Evolutionary conservation across 2,797 vertebrate species (phyloP).

Genomic region (Tolypeutes matacus): DNA sequence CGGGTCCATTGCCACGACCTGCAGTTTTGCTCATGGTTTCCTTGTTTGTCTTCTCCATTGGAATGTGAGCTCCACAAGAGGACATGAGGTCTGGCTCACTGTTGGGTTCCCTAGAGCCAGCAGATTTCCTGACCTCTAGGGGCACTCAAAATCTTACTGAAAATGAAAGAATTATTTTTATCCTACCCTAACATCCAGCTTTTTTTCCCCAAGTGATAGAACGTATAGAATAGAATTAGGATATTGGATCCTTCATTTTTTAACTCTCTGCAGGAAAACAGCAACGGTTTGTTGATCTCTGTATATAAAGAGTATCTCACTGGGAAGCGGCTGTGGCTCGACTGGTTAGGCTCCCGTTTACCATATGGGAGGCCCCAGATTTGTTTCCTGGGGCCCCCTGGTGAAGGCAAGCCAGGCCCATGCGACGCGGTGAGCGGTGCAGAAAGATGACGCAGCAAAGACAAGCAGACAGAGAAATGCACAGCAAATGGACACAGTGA

Average conservation of each 20-base stretch:
- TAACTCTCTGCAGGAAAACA: constrained; percentile 20
- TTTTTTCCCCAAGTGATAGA: neutral
- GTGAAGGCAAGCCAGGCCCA: no score
- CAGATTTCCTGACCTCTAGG: neutral
- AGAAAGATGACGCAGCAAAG: no score
- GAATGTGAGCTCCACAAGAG: neutral
- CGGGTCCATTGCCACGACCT: neutral
- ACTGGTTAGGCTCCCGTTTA: no score
- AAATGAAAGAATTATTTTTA: neutral
- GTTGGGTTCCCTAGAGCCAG: neutral
- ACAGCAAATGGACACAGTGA: no score
- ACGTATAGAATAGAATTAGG: neutral
- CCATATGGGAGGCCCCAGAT: no score
- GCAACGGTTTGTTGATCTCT: neutral
- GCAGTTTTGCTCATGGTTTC: no score
- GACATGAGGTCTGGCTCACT: rapidly evolving
- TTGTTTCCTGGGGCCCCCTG: no score
- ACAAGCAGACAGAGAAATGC: no score
- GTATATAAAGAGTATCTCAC: neutral
- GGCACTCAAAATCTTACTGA: neutral
- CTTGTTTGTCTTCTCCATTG: neutral
- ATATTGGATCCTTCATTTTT: neutral
- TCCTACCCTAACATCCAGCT: neutral
- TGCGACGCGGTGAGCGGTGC: no score
- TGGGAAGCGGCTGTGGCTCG: no score